These are phyloP conservation scores for Cnemophilus loriae DNA, from an alignment of 2,113 vertebrate species.

Conservation along the genomic window DNA sequence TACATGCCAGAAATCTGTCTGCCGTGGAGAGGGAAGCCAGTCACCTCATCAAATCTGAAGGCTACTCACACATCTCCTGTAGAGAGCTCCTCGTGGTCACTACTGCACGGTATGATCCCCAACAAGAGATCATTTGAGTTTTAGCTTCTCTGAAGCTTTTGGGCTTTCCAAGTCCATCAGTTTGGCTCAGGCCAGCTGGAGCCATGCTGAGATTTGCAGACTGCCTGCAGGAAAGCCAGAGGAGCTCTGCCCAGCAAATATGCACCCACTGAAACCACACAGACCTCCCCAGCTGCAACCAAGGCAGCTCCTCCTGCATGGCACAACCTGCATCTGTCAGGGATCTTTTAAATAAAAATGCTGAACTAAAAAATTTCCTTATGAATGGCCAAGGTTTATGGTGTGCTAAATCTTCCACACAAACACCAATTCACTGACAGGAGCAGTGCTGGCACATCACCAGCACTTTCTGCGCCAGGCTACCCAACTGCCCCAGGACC, in stretches of 20 bases:
- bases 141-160: background rate
- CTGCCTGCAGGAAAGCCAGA: background rate
- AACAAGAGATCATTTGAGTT: background rate
- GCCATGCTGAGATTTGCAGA: background rate
- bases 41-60: fast-evolving
- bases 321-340: background rate
- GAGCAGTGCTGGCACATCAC: background rate
- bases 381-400: fast-evolving
- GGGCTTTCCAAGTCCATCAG: background rate
- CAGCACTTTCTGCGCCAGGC: background rate
- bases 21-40: fast-evolving
- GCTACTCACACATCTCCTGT: background rate
- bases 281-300: background rate
- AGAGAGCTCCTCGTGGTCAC: background rate
- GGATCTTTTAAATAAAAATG: background rate
- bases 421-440: background rate
- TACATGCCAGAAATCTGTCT: background rate
- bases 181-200: background rate
- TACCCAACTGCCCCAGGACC: fast-evolving
- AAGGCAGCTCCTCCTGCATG: background rate
- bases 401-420: fast-evolving
- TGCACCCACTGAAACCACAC: fast-evolving
- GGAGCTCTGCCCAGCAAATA: background rate
- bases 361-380: background rate
- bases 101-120: background rate